A percentile compares a stretch with the other conserved stretches of the same genome.
Evolutionary conservation across 23 tunicate species (phyloP).

Genomic region (Clavelina lepadiformis): DNA sequence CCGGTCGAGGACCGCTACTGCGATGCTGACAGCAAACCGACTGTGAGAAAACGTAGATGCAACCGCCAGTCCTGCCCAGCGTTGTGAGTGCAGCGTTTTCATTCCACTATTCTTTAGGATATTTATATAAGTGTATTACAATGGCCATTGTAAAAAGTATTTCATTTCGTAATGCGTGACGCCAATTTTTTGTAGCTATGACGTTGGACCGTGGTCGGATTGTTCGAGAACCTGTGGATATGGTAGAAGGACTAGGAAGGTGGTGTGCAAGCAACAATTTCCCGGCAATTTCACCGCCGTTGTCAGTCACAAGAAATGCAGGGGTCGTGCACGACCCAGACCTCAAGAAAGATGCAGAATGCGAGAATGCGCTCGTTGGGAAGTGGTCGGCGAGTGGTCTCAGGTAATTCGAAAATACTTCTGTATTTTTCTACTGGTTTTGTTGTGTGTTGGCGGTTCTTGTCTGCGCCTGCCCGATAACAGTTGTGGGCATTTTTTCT

Average conservation of each 20-base stretch:
- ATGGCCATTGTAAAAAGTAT: too few relatives aligned
- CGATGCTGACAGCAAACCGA: slow-evolving; percentile 41
- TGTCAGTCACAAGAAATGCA: slow-evolving; percentile 57
- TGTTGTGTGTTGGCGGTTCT: too few relatives aligned
- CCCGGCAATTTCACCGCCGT: slow-evolving; percentile 58
- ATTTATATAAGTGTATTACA: too few relatives aligned
- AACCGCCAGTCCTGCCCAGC: slow-evolving; percentile 76
- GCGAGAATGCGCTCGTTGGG: slow-evolving; percentile 78
- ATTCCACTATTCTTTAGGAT: too few relatives aligned
- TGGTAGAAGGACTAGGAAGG: slow-evolving; percentile 52
- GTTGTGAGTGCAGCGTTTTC: slow-evolving; percentile 23
- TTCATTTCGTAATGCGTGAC: neutral
- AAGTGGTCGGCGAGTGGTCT: slow-evolving; percentile 42
- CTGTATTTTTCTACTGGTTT: too few relatives aligned
- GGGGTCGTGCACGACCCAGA: slow-evolving; percentile 26
- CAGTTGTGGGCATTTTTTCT: too few relatives aligned
- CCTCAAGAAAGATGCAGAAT: slow-evolving; percentile 55
- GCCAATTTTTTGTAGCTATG: slow-evolving; percentile 31
- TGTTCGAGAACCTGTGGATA: slow-evolving; percentile 66
- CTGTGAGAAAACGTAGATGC: slow-evolving; percentile 17
- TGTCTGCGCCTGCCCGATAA: too few relatives aligned
- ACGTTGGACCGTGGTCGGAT: slow-evolving; percentile 51
- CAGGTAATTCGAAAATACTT: slow-evolving; percentile 33
- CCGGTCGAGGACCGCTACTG: slow-evolving; percentile 36
- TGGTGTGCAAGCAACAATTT: slow-evolving; percentile 51